phyloP scores from a whole-genome alignment of 2,113 vertebrate genomes.

The Pachycephala philippinensis region DNA sequence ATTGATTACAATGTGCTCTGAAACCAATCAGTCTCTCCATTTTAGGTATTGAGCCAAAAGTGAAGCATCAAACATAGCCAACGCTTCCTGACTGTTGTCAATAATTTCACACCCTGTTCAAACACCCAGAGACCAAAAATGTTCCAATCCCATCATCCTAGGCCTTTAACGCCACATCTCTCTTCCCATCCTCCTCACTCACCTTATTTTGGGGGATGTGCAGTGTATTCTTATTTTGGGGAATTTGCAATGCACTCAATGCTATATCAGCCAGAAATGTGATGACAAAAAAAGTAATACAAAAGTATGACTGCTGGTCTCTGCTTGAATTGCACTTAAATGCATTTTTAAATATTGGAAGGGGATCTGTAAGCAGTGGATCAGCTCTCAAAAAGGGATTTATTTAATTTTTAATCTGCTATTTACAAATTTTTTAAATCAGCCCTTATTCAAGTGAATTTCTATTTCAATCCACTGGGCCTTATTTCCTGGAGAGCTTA shows the following conservation, averaged over 20 bases:
- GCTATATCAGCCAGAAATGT: background rate
- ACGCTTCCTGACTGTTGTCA: background rate
- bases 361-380: background rate
- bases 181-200: fast-evolving
- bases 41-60: background rate
- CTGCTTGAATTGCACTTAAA: background rate
- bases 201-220: background rate
- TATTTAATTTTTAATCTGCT: background rate
- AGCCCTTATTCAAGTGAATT: background rate
- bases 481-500: background rate
- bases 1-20: background rate
- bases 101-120: background rate
- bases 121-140: background rate
- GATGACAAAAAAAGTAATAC: background rate
- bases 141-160: background rate
- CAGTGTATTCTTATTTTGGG: background rate
- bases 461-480: background rate
- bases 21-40: background rate
- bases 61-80: background rate
- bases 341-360: background rate
- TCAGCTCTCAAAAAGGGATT: background rate
- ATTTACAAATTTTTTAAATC: background rate
- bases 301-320: background rate
- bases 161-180: background rate
- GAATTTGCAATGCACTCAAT: background rate